Evolutionary conservation across 2,888 invertebrate genomes (phyloP), one percentile per base, ranked within the genome.

Genomic region (Drosophila ochracea): DNA sequence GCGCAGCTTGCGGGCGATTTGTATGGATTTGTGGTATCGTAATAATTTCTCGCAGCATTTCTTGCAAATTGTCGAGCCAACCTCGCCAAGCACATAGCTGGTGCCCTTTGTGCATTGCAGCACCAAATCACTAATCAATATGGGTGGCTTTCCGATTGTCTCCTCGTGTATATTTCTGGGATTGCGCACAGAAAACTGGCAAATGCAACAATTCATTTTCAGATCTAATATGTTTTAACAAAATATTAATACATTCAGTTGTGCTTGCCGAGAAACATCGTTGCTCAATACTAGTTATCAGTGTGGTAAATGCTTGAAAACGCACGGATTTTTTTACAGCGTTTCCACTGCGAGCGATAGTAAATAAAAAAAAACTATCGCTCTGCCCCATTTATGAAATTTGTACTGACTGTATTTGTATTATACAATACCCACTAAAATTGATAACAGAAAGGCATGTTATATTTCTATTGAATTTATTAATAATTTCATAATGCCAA

Each of bases 141-240:
- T 69, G 10, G 89, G 88, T 30, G 89, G 89, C 16, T 82, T 76
- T 11, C 89, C 89, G 50, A 89, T 81, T 1, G 76, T 76, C 50
- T 89, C 85, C 13, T 76, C 71, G 41, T 82, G 75, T 64, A 89
- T 88, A 41, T 89, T 83, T 49, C 75, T 83, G 10, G 83, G 80
- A 57, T 76, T 74, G 39, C 91, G 82, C 57, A 91, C 85, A 57
- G 76, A 57, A 68, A 82, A 89, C 62, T 87, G 83, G 67, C 89
- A 89, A 77, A 89, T 85, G 72, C 89, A 90, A 68, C 89, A 89
- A 74, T 78, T 83, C 89, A 91, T 91, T 61, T 73, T 89, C 13
- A 41, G 19, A 19, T 52, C 49, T 10, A 55, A 60, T 63, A 49
- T n/a, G 9, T 53, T 54, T 63, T 64, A n/a, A 52, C 49, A 37